These are phyloP conservation scores for Chrysolina americana DNA, from an alignment of 2,888 invertebrate genomes.

Conservation along the genomic window DNA sequence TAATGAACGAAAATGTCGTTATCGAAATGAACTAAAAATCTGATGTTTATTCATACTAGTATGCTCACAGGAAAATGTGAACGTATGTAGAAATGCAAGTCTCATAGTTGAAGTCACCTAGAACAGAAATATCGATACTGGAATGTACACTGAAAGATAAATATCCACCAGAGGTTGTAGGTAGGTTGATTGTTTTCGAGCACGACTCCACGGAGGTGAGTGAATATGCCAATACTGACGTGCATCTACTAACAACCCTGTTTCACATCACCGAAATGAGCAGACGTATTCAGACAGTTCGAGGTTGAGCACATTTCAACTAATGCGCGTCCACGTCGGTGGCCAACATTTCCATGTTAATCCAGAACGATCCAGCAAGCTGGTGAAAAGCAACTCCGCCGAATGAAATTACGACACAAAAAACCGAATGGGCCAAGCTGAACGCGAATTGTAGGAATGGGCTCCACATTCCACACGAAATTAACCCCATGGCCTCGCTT, in stretches of 20 bases:
- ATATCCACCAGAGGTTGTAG: too few species aligned
- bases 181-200: too few species aligned
- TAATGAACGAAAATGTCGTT: too few species aligned
- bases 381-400: slow-evolving; percentile 33
- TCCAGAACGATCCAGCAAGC: slow-evolving; percentile 11
- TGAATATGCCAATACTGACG: too few species aligned
- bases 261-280: not conserved
- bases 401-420: slow-evolving; percentile 40
- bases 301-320: not conserved
- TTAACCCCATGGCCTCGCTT: slow-evolving; percentile 60
- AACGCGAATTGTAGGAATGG: slow-evolving; percentile 47
- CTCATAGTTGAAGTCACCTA: too few species aligned
- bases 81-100: too few species aligned
- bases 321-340: not conserved
- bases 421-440: slow-evolving; percentile 41
- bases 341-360: not conserved
- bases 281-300: not conserved
- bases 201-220: too few species aligned
- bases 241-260: not conserved
- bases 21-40: too few species aligned
- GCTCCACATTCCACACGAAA: slow-evolving; percentile 59
- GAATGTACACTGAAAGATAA: too few species aligned
- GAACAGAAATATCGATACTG: too few species aligned
- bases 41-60: too few species aligned
- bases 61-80: too few species aligned